Evolutionary conservation across 2,888 invertebrate species (phyloP), one percentile per base, ranked within the genome.

Genomic region (Drosophila robusta): DNA sequence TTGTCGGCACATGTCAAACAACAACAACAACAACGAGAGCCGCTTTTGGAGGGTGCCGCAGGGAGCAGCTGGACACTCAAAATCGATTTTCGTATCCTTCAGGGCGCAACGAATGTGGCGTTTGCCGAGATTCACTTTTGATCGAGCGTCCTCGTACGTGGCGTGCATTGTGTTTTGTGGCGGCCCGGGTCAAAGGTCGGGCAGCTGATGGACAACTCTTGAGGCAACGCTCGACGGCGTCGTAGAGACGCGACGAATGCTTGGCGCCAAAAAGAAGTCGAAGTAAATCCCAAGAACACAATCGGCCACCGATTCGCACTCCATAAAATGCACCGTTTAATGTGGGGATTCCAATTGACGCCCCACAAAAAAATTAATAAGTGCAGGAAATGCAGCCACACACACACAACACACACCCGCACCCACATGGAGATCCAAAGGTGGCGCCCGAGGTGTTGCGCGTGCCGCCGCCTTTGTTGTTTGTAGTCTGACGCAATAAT

Each of bases 401-500:
- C 57, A 52, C 52, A 51, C 51, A 16, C 52, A 54, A 54, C 67
- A 58, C 71, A 58, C 16, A 29, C 29, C 32, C 14, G 32, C 11
- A 2, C 2, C 39, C n/a, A 45, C 32, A 49, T 41, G 39, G 47
- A 54, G 61, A 49, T 55, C 41, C 61, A 70, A 70, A 68, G 67
- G 54, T 73, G 72, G 78, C 75, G 69, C 72, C 62, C 41, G 36
- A 45, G 24, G 14, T 18, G 42, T 32, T 50, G 32, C 51, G 26
- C 3, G 62, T 56, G 70, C 46, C 56, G 80, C 83, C 78, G 73
- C 73, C 73, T 73, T 72, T 72, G 68, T 75, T 57, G 61, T 75
- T 62, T 61, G 70, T 82, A 80, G 90, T 90, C 90, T 90, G 89
- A 87, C 90, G 89, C 90, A 83, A 83, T 90, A 88, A 90, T 89